These are phyloP conservation scores for Leptinotarsa haldemani DNA, from an alignment of 2,888 invertebrate genomes.

Conservation along the genomic window DNA sequence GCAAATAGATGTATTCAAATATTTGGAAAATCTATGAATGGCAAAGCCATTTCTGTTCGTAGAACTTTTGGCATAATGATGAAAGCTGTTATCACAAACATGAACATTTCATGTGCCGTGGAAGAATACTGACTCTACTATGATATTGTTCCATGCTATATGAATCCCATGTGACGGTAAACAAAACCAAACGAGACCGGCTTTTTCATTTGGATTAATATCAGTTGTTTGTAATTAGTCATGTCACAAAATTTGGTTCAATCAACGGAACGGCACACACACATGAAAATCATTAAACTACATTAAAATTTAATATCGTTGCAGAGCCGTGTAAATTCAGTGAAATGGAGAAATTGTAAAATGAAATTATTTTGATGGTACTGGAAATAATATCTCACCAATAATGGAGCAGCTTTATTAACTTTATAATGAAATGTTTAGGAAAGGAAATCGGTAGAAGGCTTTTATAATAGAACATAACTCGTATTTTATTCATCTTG, in stretches of 20 bases:
- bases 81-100: no score
- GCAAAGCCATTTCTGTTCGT: no score
- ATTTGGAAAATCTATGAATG: no score
- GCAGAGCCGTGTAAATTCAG: conserved; percentile 16
- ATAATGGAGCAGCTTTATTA: background rate
- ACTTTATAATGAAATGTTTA: background rate
- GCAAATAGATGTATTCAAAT: no score
- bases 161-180: conserved; percentile 5
- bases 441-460: background rate
- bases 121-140: no score
- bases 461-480: no score
- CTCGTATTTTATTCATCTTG: no score
- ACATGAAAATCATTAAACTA: conserved; percentile 26
- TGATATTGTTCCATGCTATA: background rate
- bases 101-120: no score
- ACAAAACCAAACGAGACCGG: conserved; percentile 6
- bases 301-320: conserved; percentile 19
- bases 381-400: background rate
- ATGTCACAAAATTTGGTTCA: conserved; percentile 22
- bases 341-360: conserved; percentile 2
- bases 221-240: conserved; percentile 35
- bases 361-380: background rate
- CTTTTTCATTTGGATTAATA: conserved; percentile 35
- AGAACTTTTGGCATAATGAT: no score
- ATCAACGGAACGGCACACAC: conserved; percentile 28